A percentile compares a stretch with the other conserved stretches of the same genome.
phyloP scores from a whole-genome alignment of 2,888 invertebrate genomes.

The Dichetophora obliterata region DNA sequence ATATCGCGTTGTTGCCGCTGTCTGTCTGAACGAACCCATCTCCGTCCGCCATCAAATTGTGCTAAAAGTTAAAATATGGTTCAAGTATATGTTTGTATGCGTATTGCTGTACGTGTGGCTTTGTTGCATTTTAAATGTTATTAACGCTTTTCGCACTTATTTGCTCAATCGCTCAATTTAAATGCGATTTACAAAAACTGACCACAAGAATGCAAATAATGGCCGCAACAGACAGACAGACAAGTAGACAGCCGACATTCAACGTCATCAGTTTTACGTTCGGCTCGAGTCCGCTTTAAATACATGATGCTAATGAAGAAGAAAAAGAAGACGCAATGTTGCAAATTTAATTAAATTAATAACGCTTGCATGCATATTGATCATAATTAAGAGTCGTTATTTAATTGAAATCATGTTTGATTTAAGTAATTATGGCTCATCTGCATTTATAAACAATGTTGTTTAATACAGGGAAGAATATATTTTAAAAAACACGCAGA shows the following conservation, averaged over 20 bases:
- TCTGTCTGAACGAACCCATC: neutral
- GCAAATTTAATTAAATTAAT: slow-evolving; percentile 35
- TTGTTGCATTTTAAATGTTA: slow-evolving; percentile 23
- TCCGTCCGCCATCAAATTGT: neutral
- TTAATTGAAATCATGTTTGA: too few relatives aligned
- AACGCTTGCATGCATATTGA: slow-evolving; percentile 35
- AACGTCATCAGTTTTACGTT: neutral
- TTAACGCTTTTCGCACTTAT: slow-evolving; percentile 35
- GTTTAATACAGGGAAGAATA: too few relatives aligned
- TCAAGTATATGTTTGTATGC: neutral
- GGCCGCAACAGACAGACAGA: neutral
- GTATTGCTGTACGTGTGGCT: too few relatives aligned
- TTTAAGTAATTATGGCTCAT: too few relatives aligned
- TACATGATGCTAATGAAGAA: slow-evolving; percentile 5
- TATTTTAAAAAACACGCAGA: too few relatives aligned
- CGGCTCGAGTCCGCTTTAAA: neutral
- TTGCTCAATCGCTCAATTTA: slow-evolving; percentile 35
- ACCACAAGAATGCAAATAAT: slow-evolving; percentile 37
- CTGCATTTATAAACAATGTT: too few relatives aligned
- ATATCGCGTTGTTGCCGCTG: neutral
- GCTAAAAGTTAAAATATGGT: neutral
- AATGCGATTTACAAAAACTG: slow-evolving; percentile 34
- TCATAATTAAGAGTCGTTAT: slow-evolving; percentile 13
- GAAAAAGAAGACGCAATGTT: neutral
- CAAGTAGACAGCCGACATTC: neutral